Percentiles rank a stretch among this genome's conserved stretches.
These are phyloP conservation scores for Anthoscopus minutus DNA, from an alignment of 2,113 vertebrate species.

Conservation along the genomic window DNA sequence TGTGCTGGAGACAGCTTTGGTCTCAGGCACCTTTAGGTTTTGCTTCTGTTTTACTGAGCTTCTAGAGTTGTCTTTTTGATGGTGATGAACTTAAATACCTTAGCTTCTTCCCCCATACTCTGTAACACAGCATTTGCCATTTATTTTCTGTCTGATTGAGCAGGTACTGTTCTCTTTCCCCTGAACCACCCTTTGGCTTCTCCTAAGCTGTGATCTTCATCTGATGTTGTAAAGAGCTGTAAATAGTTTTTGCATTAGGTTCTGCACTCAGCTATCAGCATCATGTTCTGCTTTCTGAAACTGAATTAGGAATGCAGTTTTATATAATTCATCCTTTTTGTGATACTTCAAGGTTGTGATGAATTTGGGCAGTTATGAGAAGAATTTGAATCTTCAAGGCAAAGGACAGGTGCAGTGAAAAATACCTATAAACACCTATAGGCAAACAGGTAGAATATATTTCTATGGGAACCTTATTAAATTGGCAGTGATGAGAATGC, in stretches of 20 bases:
- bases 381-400: not conserved
- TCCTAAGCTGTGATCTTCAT: not conserved
- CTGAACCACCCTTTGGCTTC: not conserved
- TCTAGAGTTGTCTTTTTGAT: not conserved
- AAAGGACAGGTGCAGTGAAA: not conserved
- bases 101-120: not conserved
- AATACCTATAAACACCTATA: not conserved
- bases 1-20: not conserved
- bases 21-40: not conserved
- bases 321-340: not conserved
- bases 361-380: not conserved
- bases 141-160: not conserved
- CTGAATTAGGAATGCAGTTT: not conserved
- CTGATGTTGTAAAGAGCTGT: not conserved
- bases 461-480: not conserved
- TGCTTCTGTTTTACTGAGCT: not conserved
- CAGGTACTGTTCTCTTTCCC: not conserved
- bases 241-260: not conserved
- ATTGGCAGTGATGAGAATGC: not conserved
- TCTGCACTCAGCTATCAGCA: not conserved
- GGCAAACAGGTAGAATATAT: not conserved
- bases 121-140: not conserved
- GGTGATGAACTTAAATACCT: not conserved
- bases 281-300: not conserved
- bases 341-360: not conserved